Conservation (phyloP, 2,797 vertebrate genomes). For the Melopsittacus undulatus region DNA sequence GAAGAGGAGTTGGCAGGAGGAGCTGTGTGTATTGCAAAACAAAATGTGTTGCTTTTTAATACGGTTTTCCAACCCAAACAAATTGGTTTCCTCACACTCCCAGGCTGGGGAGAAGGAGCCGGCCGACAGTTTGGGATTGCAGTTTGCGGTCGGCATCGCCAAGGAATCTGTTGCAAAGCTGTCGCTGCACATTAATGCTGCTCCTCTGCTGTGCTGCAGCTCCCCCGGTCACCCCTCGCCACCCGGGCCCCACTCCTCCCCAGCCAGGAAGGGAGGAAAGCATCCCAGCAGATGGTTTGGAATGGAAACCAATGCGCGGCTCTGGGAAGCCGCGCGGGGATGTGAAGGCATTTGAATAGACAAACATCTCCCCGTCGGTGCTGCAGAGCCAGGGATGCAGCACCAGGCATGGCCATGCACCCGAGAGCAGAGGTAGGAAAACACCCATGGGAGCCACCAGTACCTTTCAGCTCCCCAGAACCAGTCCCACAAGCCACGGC, state of each 20-base stretch:
- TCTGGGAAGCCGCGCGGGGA: constrained; percentile 48
- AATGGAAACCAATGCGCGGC: neutral
- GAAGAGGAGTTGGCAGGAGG: constrained; percentile 69
- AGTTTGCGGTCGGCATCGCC: constrained; percentile 66
- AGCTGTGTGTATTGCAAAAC: constrained; percentile 78
- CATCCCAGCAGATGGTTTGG: neutral
- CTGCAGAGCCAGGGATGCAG: neutral
- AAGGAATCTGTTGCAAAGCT: constrained; percentile 65
- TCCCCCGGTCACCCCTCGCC: neutral
- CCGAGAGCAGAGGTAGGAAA: neutral
- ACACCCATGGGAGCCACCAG: neutral
- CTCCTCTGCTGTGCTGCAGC: constrained; percentile 43
- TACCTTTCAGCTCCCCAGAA: neutral
- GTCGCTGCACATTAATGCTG: constrained; percentile 35
- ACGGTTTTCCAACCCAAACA: constrained; percentile 80
- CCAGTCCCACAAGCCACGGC: accelerated
- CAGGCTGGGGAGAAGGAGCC: constrained; percentile 73
- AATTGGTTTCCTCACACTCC: constrained; percentile 81
- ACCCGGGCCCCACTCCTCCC: neutral
- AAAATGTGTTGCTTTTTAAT: constrained; percentile 82
- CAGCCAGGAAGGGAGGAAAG: neutral
- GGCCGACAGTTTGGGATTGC: constrained; percentile 64
- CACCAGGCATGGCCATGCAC: neutral
- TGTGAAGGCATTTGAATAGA: constrained; percentile 26
- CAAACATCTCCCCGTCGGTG: neutral